phyloP scores from a whole-genome alignment of 2,797 vertebrate species.

The Squalus acanthias region DNA sequence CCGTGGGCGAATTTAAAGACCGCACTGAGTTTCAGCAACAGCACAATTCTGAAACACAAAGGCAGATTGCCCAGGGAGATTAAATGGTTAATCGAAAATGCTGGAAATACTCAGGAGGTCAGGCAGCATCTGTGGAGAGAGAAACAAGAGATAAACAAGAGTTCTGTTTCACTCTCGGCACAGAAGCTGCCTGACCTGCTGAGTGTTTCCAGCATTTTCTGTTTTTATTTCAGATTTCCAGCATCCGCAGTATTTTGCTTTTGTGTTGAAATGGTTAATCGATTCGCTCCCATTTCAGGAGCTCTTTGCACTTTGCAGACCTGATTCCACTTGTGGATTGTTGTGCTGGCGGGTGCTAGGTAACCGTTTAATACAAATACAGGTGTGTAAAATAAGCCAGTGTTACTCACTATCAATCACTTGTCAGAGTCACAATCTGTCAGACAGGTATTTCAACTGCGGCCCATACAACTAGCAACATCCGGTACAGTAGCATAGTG shows the following conservation, averaged over 20 bases:
- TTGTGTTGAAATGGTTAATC: background rate
- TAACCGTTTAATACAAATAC: background rate
- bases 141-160: no score
- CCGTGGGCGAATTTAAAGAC: background rate
- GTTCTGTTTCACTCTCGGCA: no score
- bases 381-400: conserved; percentile 8
- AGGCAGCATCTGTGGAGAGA: no score
- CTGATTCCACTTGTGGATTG: background rate
- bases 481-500: no score
- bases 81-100: background rate
- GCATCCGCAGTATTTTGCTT: no score
- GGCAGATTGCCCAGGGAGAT: background rate
- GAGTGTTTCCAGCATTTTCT: no score
- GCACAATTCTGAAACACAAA: background rate
- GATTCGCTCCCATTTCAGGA: background rate
- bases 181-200: no score
- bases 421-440: background rate
- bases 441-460: background rate
- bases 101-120: no score
- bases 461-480: background rate
- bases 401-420: background rate
- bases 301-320: background rate
- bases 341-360: background rate
- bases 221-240: no score
- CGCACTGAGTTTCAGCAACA: background rate